phyloP scores from a whole-genome alignment of 2,797 vertebrate species.

The Cheirogaleus major region DNA sequence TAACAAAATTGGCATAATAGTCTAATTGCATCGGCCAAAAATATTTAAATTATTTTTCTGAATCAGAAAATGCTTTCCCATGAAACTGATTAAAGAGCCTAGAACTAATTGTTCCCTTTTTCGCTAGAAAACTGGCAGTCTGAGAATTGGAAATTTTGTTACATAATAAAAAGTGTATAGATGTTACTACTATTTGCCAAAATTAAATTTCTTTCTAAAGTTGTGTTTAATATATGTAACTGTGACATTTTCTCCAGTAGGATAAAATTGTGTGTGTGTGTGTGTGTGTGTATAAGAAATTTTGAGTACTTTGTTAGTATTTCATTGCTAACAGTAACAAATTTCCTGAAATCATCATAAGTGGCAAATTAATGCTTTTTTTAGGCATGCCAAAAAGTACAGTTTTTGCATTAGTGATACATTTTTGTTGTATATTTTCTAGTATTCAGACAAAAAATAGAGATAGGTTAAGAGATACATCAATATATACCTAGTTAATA shows the following conservation, averaged over 20 bases:
- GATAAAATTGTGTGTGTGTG: background rate
- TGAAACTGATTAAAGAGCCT: background rate
- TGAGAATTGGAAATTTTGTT: conserved; percentile 13
- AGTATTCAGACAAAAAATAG: background rate
- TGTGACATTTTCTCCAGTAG: background rate
- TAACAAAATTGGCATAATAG: background rate
- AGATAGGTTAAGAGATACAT: background rate
- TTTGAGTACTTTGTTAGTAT: background rate
- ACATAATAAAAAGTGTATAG: background rate
- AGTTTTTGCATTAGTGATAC: background rate
- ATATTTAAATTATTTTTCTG: conserved; percentile 36
- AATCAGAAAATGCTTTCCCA: background rate
- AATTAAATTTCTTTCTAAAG: conserved; percentile 1
- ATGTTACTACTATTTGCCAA: background rate
- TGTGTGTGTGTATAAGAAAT: background rate
- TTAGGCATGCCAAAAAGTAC: background rate
- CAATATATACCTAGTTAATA: background rate
- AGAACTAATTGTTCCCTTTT: background rate
- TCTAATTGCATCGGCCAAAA: background rate
- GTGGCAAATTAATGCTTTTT: background rate
- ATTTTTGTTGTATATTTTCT: background rate
- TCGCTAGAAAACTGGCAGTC: background rate
- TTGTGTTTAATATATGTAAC: conserved; percentile 25
- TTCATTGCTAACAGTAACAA: background rate
- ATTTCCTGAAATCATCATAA: background rate